Evolutionary conservation across 2,113 vertebrate genomes (phyloP), one percentile per base, ranked within the genome.

Genomic region (Nicator chloris): DNA sequence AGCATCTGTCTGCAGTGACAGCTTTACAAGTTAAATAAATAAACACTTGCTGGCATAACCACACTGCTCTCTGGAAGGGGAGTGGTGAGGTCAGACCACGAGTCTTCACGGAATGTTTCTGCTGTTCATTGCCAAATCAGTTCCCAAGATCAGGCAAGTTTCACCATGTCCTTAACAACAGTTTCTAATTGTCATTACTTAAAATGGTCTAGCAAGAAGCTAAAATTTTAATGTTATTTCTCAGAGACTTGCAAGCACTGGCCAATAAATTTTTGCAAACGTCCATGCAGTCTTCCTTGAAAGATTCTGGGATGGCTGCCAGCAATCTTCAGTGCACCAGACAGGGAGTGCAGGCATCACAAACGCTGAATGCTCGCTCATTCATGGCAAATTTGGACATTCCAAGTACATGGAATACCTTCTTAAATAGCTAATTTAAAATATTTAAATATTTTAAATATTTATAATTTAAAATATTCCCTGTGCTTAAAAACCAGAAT

Each of bases 21-120:
- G 69, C 13, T 93, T 85, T 88, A 72, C 68, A 86, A 83, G 61
- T 80, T 80, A 93, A 96, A 88, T 63, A 96, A 93, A 84, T 47
- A 93, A 95, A 68, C 19, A 26, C 40, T 94, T 86, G 9, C 65
- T 89, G 77, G 47, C 59, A 50, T 57, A 71, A 57, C 26, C 47
- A 44, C 45, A 39, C 9, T 68, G 22, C 35, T 82, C n/a, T 76
- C 59, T 63, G 44, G 50, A 93, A 78, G 20, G n/a, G 14, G 13
- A 81, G 15, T 21, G 56, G 22, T 3, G 4, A 92, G 42, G 42
- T 73, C 45, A 78, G 24, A 93, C 30, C 31, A 35, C 16, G 83
- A 53, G 20, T 84, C 75, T 86, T 83, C 75, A 40, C 28, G 3
- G 44, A 82, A 60, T 91, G 50, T 64, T 90, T 96, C 51, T 91